Evolutionary conservation across 2,113 vertebrate genomes (phyloP), one percentile per base, ranked within the genome.

Genomic region (Leucoraja erinaceus): DNA sequence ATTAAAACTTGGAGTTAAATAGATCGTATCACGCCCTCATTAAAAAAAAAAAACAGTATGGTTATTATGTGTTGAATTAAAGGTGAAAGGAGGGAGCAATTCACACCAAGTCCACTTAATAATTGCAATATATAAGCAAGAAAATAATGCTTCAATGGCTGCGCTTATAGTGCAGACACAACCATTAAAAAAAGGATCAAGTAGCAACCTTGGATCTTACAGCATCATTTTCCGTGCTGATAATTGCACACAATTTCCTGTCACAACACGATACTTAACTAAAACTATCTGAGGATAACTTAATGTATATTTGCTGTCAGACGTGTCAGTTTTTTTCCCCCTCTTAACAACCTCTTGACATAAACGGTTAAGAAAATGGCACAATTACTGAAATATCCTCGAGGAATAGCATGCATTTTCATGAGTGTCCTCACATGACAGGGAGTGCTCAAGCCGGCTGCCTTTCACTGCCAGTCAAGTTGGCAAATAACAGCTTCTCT

Each of bases 281-380:
- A 95, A 96, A 96, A 97, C 97, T 97, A 97, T 98, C 97, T 96
- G 95, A 98, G 97, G 98, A 98, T 98, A 98, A 97, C 98, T 98
- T 98, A 98, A 98, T 97, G 98, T 96, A 97, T 96, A 96, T 96
- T 95, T 95, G 97, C 96, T 96, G 96, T 98, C 97, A 97, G 95
- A 97, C 95, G 97, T 98, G 97, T 98, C 98, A 98, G 96, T 96
- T 95, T 97, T 96, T 47, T 47, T 47, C 38, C 38, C 38, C 38
- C 96, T 96, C 94, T 96, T 97, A 97, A 98, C 98, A 97, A 97
- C 97, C 96, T 95, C 95, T 96, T 98, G 98, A 98, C 97, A 98
- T 96, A 97, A 98, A 97, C 97, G 97, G 97, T 96, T 96, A 97
- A 97, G 97, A 95, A 96, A 96, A 96, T 96, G 97, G 96, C 96